Evolutionary conservation across 2,888 invertebrate genomes (phyloP), one percentile per base, ranked within the genome.

Genomic region (Sarcophaga subvicina): DNA sequence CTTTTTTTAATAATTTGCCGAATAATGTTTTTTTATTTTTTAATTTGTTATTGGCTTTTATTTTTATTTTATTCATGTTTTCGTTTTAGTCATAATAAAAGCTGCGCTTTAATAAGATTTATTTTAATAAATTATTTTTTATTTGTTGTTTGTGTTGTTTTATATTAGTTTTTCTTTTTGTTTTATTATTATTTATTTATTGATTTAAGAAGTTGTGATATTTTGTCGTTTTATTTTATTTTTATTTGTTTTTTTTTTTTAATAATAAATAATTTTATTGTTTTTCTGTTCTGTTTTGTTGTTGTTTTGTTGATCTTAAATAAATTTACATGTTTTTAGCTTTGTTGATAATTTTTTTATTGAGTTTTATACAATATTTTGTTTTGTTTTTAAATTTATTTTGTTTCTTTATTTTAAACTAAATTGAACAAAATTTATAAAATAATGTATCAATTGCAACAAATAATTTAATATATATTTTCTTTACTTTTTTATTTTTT

Each of bases 71-170:
- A 3, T 17, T 78, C 64, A 27, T 79, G 66, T 77, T 80, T 63
- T 49, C 49, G 14, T 64, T 85, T 85, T 49, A 64, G 59, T 82
- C 79, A 72, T 86, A 66, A 54, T 54, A 83, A 83, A 86, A 86
- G 86, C 86, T 86, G 86, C 76, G 80, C 83, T 82, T 83, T 86
- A 83, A 79, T 25, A 63, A 63, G 71, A 60, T 71, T 27, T 47
- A 63, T 66, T 83, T 64, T 60, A 71, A n/a, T 27, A 45, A 47
- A 75, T 47, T 54, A 54, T 67, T 67, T 49, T 25, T 67, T 71
- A 14, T 11, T 82, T 78, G 17, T 47, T 62, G 54, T 54, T 80
- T 83, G 80, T 80, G 83, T 83, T 72, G 76, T 73, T 82, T 86
- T 37, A 37, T 37, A 37, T 37, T 37, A 37, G 37, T 37, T 37